Evolutionary conservation across 2,113 vertebrate genomes (phyloP), one percentile per base, ranked within the genome.

Genomic region (Tinamus guttatus): DNA sequence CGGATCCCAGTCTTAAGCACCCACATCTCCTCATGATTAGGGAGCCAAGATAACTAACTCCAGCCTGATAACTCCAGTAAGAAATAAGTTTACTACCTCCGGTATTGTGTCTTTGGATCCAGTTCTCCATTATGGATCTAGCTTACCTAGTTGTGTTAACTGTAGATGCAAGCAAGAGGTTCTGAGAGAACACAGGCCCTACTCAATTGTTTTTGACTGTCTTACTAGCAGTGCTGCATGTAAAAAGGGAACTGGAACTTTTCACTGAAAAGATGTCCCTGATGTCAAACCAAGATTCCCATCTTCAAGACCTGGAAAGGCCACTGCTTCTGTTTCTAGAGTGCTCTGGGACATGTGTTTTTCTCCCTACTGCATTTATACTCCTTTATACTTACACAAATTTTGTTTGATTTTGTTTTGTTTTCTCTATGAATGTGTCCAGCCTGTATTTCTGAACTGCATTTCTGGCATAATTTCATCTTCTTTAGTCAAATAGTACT

Each of bases 1-100:
- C 1, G 18, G 17, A 51, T 12, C 10, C 5, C 0, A 1, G 10
- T 10, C 21, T 16, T 47, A 79, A 87, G 16, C 7, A 4, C 21
- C 16, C 54, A 11, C 45, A 15, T 51, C 27, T 51, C 13, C 45
- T 14, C 14, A 14, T 21, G 45, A 38, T 67, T 54, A 56, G 60
- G 56, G 36, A 67, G 28, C n/a, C 54, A 77, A 74, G 81, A 30
- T 15, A 27, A 3, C 11, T 24, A 34, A 32, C 21, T 64, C 17
- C 60, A 16, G 63, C 5, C 21, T 47, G 32, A 68, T 12, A 1
- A 7, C 34, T 9, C 7, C 38, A 8, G 1, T 41, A 68, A 47
- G 32, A 51, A 92, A 68, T 3, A 43, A 49, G 12, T 5, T 0
- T 0, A 25, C 25, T 3, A 25, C 7, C 45, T 67, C 17, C 49